Percentiles rank a stretch among this genome's conserved stretches.
Evolutionary conservation across 2,113 vertebrate species (phyloP).

Genomic region (Pterocles gutturalis): DNA sequence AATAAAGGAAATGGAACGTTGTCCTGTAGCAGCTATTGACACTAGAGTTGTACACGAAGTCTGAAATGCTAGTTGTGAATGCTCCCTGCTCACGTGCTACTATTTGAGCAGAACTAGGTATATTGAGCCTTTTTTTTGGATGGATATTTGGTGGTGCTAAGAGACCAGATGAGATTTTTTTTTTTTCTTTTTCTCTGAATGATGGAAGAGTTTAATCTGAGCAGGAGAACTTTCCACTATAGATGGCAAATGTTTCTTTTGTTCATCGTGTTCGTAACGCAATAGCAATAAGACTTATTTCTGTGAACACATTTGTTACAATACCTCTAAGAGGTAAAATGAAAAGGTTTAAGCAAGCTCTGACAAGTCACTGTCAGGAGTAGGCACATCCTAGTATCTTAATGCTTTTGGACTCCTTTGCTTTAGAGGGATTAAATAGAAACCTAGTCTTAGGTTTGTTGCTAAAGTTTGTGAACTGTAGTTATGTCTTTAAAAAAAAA

Average conservation of each 20-base stretch:
- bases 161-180: neutral
- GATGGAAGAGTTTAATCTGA: neutral
- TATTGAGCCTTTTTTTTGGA: neutral
- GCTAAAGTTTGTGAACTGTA: neutral
- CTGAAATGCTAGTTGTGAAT: neutral
- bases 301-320: neutral
- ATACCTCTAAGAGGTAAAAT: neutral
- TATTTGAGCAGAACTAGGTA: neutral
- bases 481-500: neutral
- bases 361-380: neutral
- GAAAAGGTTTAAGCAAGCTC: neutral
- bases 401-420: neutral
- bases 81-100: neutral
- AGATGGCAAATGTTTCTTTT: neutral
- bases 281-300: neutral
- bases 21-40: neutral
- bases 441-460: neutral
- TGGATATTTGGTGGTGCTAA: neutral
- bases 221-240: neutral
- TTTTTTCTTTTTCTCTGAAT: neutral
- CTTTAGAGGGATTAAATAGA: neutral
- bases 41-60: rapidly evolving
- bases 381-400: neutral
- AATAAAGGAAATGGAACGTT: neutral
- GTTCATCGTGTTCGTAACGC: neutral